These are phyloP conservation scores for Portunus trituberculatus DNA, from an alignment of 1,140 invertebrate genomes.

Conservation along the genomic window DNA sequence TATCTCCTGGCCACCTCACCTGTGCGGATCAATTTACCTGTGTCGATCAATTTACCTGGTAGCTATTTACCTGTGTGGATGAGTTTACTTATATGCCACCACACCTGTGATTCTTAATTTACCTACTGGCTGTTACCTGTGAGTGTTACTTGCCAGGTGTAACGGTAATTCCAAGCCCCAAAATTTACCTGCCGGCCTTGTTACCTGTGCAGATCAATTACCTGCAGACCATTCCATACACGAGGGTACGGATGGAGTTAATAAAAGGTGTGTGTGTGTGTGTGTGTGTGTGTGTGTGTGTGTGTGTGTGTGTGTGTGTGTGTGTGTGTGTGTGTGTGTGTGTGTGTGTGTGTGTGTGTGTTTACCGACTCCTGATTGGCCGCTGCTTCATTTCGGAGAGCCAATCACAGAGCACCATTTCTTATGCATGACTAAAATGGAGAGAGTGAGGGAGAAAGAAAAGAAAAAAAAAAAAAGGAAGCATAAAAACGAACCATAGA, in stretches of 20 bases:
- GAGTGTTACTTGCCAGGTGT: neutral
- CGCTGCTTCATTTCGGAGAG: neutral
- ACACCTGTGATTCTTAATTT: neutral
- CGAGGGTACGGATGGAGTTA: slow-evolving; percentile 18
- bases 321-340: neutral
- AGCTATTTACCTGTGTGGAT: neutral
- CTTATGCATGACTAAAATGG: neutral
- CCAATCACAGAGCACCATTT: neutral
- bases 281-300: slow-evolving; percentile 46
- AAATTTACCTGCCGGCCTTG: slow-evolving; percentile 20
- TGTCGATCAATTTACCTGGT: neutral
- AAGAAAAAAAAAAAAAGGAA: no score
- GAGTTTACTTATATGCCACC: neutral
- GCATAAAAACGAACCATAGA: no score
- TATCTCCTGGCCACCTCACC: slow-evolving; percentile 17
- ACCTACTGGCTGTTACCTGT: slow-evolving; percentile 1
- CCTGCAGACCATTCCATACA: neutral
- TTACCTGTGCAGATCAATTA: slow-evolving; percentile 22
- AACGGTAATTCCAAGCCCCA: neutral
- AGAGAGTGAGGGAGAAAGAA: neutral
- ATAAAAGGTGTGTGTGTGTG: slow-evolving; percentile 34
- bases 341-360: no score
- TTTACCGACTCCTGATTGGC: neutral
- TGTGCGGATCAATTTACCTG: slow-evolving; percentile 20
- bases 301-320: slow-evolving; percentile 48